Base-by-base conservation (phyloP, 2,797 vertebrate species). In the Spondyliosoma cantharus region DNA sequence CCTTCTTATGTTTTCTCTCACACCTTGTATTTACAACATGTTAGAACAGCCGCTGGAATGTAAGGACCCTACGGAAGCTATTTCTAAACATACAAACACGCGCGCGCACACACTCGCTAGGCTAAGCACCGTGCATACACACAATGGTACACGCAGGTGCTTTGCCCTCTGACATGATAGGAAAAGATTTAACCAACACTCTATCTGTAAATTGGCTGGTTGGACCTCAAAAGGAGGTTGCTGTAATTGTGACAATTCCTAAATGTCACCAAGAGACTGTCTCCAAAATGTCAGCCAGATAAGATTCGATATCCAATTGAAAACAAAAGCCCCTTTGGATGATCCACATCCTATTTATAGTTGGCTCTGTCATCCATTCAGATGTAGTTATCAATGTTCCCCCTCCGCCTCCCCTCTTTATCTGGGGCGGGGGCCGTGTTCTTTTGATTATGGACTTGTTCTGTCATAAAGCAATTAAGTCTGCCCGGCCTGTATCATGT, bases 31-130 rank as follows among this genome's bases (percentile, higher is more conserved):
- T 95, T 94, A 94, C 93, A 96, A 96, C 97, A 95, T 97, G 97
- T 97, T 94, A 92, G 95, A 95, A 96, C 97, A 97, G 96, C 96
- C 93, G 95, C 93, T 96, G 97, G 97, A 97, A 97, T 98, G 97
- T 92, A 89, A 92, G 92, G 94, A 94, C 95, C 91, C 90, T 82
- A 82, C 76, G 71, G 80, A 82, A 87, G 89, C 90, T 84, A 80
- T 93, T 85, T 86, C 83, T 74, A 85, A 89, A 71, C 61, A 32
- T 60, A 53, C 60, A 49, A 58, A 64, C 61, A 65, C 83, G 63
- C 25, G 52, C 75, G 66, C 61, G 58, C 60, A 68, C 59, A 63
- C 81, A 82, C 61, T 61, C 43, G 48, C 57, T 16, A 15, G 53
- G 53, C 53, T 27, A 27, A 56, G 53, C 15, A 0, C 24, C 24